Base-by-base conservation (phyloP, 2,797 vertebrate species). In the Mus minutoides region DNA sequence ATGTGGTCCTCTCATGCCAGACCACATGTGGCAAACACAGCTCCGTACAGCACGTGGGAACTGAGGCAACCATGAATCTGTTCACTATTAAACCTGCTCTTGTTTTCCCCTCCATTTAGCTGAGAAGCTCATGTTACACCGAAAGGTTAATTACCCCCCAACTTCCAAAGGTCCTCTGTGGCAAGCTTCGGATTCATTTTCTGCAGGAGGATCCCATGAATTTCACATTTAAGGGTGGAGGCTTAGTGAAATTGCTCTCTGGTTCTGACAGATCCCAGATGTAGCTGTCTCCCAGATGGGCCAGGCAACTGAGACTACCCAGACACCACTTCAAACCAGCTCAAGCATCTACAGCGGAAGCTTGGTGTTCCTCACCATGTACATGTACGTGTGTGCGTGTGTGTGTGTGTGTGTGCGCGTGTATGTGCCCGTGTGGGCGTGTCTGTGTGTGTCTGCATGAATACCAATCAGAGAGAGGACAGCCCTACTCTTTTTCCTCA, bases 91-190 rank as follows among this genome's bases (percentile, higher is more conserved):
- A 96, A 91, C 79, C 11, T 1, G 75, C 82, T 88, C 92, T 82
- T 37, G 78, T 84, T 89, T 31, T 62, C 19, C 69, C 76, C 85
- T 94, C 83, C 73, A 71, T 82, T 91, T 86, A 76, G 43, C 84
- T 37, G 92, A 88, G 93, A 96, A 95, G 94, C 90, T 97, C 94
- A 77, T 46, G 69, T 96, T 93, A 96, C 96, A 88, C n/a, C 56
- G 75, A 88, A 93, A 96, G 89, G 95, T 96, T 96, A 91, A 96
- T 95, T 94, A 90, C 58, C 64, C 83, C 90, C 58, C 0, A 13
- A 85, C 89, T 95, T 94, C 67, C 90, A 92, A 88, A 76, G 85
- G 52, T 24, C 46, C 93, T 96, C 92, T 76, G 88, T 73, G 96
- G 90, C 96, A 75, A 91, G 95, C 87, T 88, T 95, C 54, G 58